A percentile compares a stretch with the other conserved stretches of the same genome.
Conservation (phyloP, 2,113 vertebrate species). For the Labeo catla region DNA sequence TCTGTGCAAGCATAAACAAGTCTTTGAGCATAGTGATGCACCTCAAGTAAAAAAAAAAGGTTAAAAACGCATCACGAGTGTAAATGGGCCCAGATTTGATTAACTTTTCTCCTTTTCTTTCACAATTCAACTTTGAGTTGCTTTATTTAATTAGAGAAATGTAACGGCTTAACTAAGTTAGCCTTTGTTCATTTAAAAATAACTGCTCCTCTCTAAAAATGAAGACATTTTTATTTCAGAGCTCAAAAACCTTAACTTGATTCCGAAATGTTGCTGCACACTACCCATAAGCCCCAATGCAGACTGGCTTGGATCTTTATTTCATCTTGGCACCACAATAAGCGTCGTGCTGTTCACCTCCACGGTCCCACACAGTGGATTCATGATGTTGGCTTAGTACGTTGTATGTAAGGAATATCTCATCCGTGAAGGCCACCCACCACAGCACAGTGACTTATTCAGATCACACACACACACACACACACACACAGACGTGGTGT, state of each 20-base stretch:
- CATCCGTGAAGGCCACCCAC: slow-evolving; percentile 42
- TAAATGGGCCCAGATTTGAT: background rate
- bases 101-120: background rate
- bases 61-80: background rate
- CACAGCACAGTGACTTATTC: slow-evolving; percentile 23
- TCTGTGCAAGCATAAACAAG: background rate
- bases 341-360: background rate
- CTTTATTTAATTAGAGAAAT: background rate
- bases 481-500: background rate
- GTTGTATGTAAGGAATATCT: slow-evolving; percentile 11
- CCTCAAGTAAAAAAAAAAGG: background rate
- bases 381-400: slow-evolving; percentile 1
- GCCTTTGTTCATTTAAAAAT: background rate
- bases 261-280: background rate
- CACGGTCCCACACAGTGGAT: slow-evolving; percentile 9
- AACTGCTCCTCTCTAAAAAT: background rate
- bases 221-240: background rate
- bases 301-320: background rate
- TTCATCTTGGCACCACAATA: background rate
- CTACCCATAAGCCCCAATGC: background rate
- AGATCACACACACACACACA: background rate
- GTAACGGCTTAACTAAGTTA: background rate
- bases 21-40: background rate
- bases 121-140: background rate
- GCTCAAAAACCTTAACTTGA: background rate